These are phyloP conservation scores for Bombus superbus DNA, from an alignment of 1,140 invertebrate species.

Conservation along the genomic window DNA sequence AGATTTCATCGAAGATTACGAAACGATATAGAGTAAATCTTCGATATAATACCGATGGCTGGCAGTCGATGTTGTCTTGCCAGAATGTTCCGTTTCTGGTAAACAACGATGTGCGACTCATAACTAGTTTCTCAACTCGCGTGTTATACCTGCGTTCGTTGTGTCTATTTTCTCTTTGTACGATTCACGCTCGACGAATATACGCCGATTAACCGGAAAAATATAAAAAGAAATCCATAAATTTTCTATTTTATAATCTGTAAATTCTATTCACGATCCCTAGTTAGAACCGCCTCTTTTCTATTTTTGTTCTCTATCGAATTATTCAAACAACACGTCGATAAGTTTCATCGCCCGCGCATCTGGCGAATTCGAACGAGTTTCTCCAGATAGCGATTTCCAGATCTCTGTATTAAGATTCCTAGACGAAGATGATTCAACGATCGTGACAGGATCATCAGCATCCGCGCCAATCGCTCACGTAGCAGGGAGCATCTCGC, in stretches of 20 bases:
- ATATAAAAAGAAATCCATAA: constrained; percentile 24
- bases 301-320: background rate
- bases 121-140: background rate
- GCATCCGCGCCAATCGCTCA: too few relatives aligned
- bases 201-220: background rate
- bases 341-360: background rate
- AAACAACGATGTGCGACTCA: background rate
- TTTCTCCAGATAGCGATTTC: too few relatives aligned
- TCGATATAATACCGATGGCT: constrained; percentile 2
- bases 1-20: background rate
- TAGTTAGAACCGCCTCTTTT: background rate
- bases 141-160: background rate
- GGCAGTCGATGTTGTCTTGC: background rate
- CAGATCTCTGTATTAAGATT: too few relatives aligned
- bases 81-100: constrained; percentile 2
- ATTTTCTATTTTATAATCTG: background rate
- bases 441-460: too few relatives aligned
- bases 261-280: background rate
- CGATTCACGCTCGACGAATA: background rate
- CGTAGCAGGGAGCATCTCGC: too few relatives aligned
- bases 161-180: constrained; percentile 17
- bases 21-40: background rate
- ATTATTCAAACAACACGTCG: background rate
- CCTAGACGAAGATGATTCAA: too few relatives aligned
- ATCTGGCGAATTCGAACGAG: background rate